Conservation (phyloP, 2,888 invertebrate species). For the Archaeoteleia sp. region DNA sequence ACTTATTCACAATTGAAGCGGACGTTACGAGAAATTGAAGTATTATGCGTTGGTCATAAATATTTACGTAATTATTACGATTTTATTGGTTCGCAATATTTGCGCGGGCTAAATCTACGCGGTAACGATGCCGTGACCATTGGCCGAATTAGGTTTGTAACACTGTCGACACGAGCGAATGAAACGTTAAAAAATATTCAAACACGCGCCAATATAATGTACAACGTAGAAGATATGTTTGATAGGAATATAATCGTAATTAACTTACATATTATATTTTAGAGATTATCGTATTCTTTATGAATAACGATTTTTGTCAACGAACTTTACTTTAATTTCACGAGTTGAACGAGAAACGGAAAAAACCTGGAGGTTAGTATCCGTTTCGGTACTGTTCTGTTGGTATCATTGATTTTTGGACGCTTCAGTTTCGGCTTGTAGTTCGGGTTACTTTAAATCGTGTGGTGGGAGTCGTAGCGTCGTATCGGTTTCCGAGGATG, state of each 20-base stretch:
- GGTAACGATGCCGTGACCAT: constrained; percentile 62
- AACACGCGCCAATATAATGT: neutral
- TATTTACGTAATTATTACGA: constrained; percentile 57
- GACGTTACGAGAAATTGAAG: constrained; percentile 16
- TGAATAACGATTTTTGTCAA: no score
- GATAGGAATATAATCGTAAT: neutral
- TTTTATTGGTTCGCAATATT: constrained; percentile 58
- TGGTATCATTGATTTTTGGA: no score
- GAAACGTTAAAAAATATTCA: constrained; percentile 1
- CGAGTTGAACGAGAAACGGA: no score
- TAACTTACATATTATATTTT: no score
- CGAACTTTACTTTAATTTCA: no score
- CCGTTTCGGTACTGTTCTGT: no score
- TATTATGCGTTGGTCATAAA: constrained; percentile 43
- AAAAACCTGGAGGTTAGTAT: no score
- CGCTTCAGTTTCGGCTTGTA: no score
- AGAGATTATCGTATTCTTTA: no score
- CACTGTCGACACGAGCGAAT: constrained; percentile 26
- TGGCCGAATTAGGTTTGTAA: constrained; percentile 35
- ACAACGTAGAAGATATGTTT: neutral
- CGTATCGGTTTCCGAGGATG: no score
- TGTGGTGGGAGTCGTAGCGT: no score
- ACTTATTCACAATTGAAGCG: constrained; percentile 20
- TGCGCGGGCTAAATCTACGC: constrained; percentile 71
- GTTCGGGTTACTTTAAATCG: no score